phyloP scores from a whole-genome alignment of 2,888 invertebrate genomes.

The Platycnemis pennipes region DNA sequence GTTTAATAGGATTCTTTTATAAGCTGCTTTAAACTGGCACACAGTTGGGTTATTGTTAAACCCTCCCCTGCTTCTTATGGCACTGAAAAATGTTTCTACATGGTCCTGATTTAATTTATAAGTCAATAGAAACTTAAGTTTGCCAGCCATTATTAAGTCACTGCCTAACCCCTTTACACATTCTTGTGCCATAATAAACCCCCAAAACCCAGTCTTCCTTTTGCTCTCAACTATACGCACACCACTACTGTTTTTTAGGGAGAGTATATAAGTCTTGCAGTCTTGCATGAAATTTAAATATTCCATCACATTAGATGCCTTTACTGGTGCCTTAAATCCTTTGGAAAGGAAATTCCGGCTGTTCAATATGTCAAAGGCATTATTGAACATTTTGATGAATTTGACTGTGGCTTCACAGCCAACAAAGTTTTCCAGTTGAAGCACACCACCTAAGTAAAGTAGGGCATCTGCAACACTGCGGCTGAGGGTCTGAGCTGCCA shows the following conservation, averaged over 20 bases:
- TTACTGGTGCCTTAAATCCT: too few species aligned
- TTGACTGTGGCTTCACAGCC: background rate
- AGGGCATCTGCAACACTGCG: background rate
- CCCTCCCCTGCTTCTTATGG: constrained; percentile 69
- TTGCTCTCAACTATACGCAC: background rate
- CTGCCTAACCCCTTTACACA: background rate
- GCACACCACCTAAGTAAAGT: background rate
- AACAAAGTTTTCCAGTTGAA: background rate
- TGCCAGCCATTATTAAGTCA: background rate
- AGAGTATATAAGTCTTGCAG: too few species aligned
- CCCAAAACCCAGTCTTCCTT: background rate
- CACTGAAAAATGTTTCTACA: constrained; percentile 70
- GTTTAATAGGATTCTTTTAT: background rate
- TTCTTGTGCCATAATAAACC: background rate
- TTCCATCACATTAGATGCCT: too few species aligned
- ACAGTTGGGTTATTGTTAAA: constrained; percentile 71
- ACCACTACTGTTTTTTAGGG: too few species aligned
- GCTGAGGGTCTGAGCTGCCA: background rate
- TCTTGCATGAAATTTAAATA: background rate
- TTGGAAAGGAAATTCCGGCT: too few species aligned
- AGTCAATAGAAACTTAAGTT: background rate
- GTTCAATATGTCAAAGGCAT: too few species aligned
- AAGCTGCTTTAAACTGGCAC: constrained; percentile 47
- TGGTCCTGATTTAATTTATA: constrained; percentile 61
- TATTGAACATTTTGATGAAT: too few species aligned